phyloP scores from a whole-genome alignment of 2,113 vertebrate genomes.

The Ictalurus punctatus region DNA sequence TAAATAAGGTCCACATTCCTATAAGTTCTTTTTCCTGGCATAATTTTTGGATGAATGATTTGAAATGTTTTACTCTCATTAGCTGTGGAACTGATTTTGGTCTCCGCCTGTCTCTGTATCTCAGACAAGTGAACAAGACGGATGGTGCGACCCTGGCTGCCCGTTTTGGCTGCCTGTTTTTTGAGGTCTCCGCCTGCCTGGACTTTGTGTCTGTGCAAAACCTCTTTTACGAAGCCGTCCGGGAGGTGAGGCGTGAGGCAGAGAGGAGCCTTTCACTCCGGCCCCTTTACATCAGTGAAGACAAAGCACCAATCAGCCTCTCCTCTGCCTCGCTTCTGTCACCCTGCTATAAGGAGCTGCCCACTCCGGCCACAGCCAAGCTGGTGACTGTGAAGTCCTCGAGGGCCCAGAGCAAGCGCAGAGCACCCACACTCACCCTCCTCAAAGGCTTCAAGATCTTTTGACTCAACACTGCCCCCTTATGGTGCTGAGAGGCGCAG shows the following conservation, averaged over 20 bases:
- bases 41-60: background rate
- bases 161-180: slow-evolving; percentile 79
- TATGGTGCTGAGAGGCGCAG: slow-evolving; percentile 8
- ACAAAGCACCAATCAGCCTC: slow-evolving; percentile 67
- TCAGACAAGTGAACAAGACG: slow-evolving; percentile 82
- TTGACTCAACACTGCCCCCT: slow-evolving; percentile 62
- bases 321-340: slow-evolving; percentile 64
- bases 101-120: background rate
- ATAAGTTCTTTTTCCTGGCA: background rate
- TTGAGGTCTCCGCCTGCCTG: slow-evolving; percentile 85
- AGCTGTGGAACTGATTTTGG: background rate
- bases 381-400: slow-evolving; percentile 89
- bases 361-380: slow-evolving; percentile 86
- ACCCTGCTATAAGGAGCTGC: slow-evolving; percentile 84
- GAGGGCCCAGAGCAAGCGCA: slow-evolving; percentile 88
- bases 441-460: slow-evolving; percentile 94
- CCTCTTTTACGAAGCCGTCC: slow-evolving; percentile 81
- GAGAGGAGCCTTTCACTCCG: slow-evolving; percentile 60
- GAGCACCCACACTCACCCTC: slow-evolving; percentile 85
- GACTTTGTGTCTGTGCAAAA: slow-evolving; percentile 80
- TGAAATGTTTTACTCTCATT: background rate
- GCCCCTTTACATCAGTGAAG: slow-evolving; percentile 78
- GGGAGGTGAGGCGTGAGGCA: slow-evolving; percentile 73
- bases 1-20: background rate
- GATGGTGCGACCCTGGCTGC: slow-evolving; percentile 78